Evolutionary conservation across 2,113 vertebrate species (phyloP), one percentile per base, ranked within the genome.

Genomic region (Micronisus gabar): DNA sequence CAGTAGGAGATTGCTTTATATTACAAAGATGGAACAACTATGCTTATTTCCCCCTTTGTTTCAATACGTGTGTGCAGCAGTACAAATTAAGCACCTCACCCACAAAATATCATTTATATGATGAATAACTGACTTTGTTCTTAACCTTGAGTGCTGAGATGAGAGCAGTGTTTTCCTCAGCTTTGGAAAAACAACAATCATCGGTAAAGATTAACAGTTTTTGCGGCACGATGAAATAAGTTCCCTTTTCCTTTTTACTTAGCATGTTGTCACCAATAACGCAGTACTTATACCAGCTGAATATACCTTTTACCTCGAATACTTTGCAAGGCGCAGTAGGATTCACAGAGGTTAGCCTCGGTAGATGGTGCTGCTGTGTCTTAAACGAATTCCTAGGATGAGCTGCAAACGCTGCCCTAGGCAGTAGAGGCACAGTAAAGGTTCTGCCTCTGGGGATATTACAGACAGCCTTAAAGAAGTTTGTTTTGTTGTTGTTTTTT

Each of bases 361-460:
- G 83, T 89, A 97, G 86, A 58, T 96, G 95, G 89, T 97, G 88
- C 91, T 96, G 41, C 80, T 95, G 92, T 59, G 80, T 88, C 47
- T 97, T 48, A 40, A 96, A 96, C 62, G 27, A 3, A 27, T 67
- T 53, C 43, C 52, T 13, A 70, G 53, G 29, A 59, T 7, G 25
- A 1, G 34, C 16, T 13, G 48, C 66, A 61, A 88, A 40, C 13
- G 2, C 47, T 79, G 65, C 29, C 56, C 2, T 4, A 17, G 23
- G 53, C 50, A 52, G 13, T 0, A 27, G 48, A 63, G 81, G 58
- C 23, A 19, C 45, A 19, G 14, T 15, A 38, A 67, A 47, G 38
- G 26, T 82, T 85, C 30, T 74, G 56, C 68, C 56, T 63, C 62
- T 43, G 26, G 7, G 23, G 22, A 1, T 10, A 18, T 34, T 36